phyloP scores from a whole-genome alignment of 2,797 vertebrate species.

The Telmatherina bonti region DNA sequence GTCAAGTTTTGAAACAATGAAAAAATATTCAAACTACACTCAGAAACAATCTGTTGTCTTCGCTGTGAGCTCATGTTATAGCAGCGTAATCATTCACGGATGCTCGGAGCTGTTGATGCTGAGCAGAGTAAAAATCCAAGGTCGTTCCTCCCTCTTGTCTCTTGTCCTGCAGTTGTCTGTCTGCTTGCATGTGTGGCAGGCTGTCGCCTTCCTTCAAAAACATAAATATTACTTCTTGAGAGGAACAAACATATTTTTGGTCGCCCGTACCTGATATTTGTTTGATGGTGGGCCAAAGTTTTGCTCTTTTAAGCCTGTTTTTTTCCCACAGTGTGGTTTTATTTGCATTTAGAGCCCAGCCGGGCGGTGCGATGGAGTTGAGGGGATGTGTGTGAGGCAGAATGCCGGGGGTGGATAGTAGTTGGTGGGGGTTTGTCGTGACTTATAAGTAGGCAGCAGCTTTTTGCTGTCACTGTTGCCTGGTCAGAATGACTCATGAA shows the following conservation, averaged over 20 bases:
- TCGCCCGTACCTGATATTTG: conserved; percentile 13
- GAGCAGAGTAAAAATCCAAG: conserved; percentile 27
- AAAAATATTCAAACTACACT: too few relatives aligned
- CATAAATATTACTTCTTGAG: conserved; percentile 64
- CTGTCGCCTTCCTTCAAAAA: conserved; percentile 59
- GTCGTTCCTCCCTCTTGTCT: conserved; percentile 39
- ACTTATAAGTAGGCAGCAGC: conserved; percentile 42
- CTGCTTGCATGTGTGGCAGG: conserved; percentile 17
- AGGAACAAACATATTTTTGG: conserved; percentile 46
- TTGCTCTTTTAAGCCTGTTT: conserved; percentile 4
- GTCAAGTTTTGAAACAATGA: not conserved
- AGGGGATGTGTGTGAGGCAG: conserved; percentile 8
- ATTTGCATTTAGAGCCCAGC: conserved; percentile 38
- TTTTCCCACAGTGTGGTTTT: not conserved
- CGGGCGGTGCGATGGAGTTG: not conserved
- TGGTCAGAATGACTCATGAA: conserved; percentile 58
- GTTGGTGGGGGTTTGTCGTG: conserved; percentile 7
- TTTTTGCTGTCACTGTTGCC: conserved; percentile 28
- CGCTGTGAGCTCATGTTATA: not conserved
- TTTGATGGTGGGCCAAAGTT: conserved; percentile 47
- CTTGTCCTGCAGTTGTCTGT: conserved; percentile 35
- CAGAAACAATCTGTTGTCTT: not conserved
- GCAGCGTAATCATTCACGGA: not conserved
- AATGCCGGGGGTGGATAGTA: conserved; percentile 1
- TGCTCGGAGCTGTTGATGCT: conserved; percentile 1